Percentiles rank a stretch among this genome's conserved stretches.
Evolutionary conservation across 2,113 vertebrate species (phyloP).

Genomic region (Piaya cayana): DNA sequence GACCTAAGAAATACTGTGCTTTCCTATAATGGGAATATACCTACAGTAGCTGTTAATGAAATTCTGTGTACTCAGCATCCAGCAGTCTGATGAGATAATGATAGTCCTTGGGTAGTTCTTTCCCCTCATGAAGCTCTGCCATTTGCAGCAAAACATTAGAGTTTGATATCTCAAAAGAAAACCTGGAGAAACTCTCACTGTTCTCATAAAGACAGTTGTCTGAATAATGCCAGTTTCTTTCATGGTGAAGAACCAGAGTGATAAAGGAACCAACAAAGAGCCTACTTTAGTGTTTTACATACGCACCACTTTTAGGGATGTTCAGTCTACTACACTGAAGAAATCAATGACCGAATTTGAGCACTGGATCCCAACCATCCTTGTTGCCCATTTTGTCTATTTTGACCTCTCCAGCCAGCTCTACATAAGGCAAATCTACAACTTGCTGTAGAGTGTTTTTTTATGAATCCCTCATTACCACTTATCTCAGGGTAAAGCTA

Average conservation of each 20-base stretch:
- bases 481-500: fast-evolving
- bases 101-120: not conserved
- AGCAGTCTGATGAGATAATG: not conserved
- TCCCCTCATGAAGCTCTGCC: not conserved
- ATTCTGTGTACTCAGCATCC: not conserved
- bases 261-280: not conserved
- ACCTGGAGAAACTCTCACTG: not conserved
- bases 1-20: not conserved
- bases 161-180: not conserved
- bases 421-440: not conserved
- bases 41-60: not conserved
- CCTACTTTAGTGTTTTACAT: not conserved
- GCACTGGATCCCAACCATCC: not conserved
- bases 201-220: not conserved
- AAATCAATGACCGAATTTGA: not conserved
- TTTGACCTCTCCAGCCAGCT: not conserved
- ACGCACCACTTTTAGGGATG: not conserved
- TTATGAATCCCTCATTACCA: not conserved
- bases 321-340: not conserved
- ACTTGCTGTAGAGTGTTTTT: not conserved
- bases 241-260: not conserved
- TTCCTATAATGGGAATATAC: not conserved
- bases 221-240: not conserved
- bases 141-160: not conserved
- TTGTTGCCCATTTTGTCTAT: not conserved